phyloP scores from a whole-genome alignment of 2,797 vertebrate genomes.

The Chelonia mydas region DNA sequence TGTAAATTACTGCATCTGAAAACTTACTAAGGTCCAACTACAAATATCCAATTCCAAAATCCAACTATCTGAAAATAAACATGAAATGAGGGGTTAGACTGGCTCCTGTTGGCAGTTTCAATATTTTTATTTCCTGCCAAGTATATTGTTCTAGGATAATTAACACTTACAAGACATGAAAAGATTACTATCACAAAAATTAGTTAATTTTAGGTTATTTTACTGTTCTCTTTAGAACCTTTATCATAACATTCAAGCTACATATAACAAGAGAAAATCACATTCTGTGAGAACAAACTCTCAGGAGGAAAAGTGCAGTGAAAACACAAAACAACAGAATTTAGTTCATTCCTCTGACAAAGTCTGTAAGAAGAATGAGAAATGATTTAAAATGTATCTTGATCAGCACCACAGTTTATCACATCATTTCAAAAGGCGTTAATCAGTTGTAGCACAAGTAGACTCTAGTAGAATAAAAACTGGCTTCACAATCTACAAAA shows the following conservation, averaged over 20 bases:
- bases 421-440: slow-evolving; percentile 22
- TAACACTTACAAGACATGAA: not conserved
- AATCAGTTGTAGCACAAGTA: slow-evolving; percentile 12
- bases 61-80: slow-evolving; percentile 5
- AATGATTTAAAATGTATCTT: not conserved
- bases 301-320: not conserved
- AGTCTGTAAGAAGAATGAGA: slow-evolving; percentile 12
- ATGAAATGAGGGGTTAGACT: slow-evolving; percentile 29
- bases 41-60: slow-evolving; percentile 29
- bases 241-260: not conserved
- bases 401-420: not conserved
- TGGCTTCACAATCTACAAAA: not conserved
- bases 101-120: not conserved
- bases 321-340: not conserved
- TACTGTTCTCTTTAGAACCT: not conserved
- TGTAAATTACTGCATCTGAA: slow-evolving; percentile 14
- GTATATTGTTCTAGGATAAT: slow-evolving; percentile 3
- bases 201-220: slow-evolving; percentile 13
- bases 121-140: slow-evolving; percentile 36
- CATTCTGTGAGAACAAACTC: not conserved
- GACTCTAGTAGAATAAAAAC: not conserved
- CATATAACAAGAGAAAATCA: slow-evolving; percentile 10
- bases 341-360: not conserved
- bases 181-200: slow-evolving; percentile 21
- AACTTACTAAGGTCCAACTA: slow-evolving; percentile 3